Evolutionary conservation across 2,888 invertebrate genomes (phyloP).

Genomic region (Rhopalosiphum nymphaeae): DNA sequence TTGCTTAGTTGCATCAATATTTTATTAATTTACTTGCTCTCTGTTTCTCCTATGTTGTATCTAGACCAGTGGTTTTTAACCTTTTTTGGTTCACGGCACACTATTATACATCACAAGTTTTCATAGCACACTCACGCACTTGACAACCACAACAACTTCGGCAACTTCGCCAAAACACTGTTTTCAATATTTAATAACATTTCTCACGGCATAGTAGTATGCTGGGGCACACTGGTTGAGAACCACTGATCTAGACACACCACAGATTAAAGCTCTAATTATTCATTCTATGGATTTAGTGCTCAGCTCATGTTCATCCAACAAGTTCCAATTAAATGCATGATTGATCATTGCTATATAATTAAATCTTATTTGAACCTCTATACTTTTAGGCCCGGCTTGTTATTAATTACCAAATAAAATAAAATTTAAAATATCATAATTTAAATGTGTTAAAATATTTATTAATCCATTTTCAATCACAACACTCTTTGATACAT

Average conservation of each 20-base stretch:
- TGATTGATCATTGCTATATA: neutral
- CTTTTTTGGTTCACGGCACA: too few species aligned
- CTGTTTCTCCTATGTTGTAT: neutral
- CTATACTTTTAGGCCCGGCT: neutral
- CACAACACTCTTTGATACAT: constrained; percentile 12
- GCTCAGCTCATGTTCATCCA: neutral
- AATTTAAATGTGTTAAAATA: neutral
- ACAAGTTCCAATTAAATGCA: neutral
- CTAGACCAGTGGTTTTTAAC: neutral
- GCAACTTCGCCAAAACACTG: too few species aligned
- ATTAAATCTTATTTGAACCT: neutral
- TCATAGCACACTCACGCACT: too few species aligned
- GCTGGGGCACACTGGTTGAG: too few species aligned
- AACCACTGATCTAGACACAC: neutral
- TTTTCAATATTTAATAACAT: too few species aligned
- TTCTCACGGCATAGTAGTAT: too few species aligned
- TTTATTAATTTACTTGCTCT: too few species aligned
- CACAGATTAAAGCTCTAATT: neutral
- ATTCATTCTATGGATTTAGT: neutral
- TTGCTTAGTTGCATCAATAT: too few species aligned
- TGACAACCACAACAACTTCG: too few species aligned
- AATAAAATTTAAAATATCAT: neutral
- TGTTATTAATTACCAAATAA: neutral
- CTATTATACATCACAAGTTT: too few species aligned
- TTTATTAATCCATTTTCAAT: neutral